A percentile compares a stretch with the other conserved stretches of the same genome.
These are phyloP conservation scores for Sebastes steindachneri DNA, from an alignment of 2,797 vertebrate genomes.

Conservation along the genomic window DNA sequence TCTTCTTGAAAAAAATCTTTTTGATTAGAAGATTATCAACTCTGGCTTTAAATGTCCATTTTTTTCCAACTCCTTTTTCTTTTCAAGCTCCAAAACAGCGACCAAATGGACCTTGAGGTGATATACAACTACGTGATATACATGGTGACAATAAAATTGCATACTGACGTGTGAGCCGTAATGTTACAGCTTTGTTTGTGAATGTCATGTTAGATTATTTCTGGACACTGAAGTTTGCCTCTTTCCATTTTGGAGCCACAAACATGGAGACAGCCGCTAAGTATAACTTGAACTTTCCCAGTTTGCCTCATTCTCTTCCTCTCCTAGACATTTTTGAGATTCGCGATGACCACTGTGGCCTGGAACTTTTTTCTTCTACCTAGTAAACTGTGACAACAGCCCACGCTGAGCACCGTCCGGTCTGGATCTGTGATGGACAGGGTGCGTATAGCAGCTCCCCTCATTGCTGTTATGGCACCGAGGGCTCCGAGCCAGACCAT, in stretches of 20 bases:
- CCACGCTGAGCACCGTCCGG: constrained; percentile 23
- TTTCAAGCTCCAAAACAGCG: not conserved
- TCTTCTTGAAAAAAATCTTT: no score
- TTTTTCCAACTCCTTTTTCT: not conserved
- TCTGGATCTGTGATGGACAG: constrained; percentile 69
- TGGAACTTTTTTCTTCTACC: not conserved
- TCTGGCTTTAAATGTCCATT: not conserved
- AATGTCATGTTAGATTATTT: constrained; percentile 57
- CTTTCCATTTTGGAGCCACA: constrained; percentile 46
- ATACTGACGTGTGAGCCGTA: constrained; percentile 27
- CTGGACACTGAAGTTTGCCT: constrained; percentile 35
- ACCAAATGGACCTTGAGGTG: constrained; percentile 1
- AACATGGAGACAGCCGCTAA: constrained; percentile 46
- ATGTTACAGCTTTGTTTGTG: constrained; percentile 46
- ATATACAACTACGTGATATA: not conserved
- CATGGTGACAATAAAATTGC: constrained; percentile 20
- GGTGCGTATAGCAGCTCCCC: constrained; percentile 63
- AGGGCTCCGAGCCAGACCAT: constrained; percentile 81
- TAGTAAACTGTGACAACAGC: constrained; percentile 49
- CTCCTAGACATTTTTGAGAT: constrained; percentile 55
- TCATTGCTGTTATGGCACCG: constrained; percentile 80
- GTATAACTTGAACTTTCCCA: constrained; percentile 62
- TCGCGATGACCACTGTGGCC: constrained; percentile 39
- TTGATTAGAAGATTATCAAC: no score
- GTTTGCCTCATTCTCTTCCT: constrained; percentile 38